These are phyloP conservation scores for Bungarus multicinctus DNA, from an alignment of 2,113 vertebrate genomes.

Conservation along the genomic window DNA sequence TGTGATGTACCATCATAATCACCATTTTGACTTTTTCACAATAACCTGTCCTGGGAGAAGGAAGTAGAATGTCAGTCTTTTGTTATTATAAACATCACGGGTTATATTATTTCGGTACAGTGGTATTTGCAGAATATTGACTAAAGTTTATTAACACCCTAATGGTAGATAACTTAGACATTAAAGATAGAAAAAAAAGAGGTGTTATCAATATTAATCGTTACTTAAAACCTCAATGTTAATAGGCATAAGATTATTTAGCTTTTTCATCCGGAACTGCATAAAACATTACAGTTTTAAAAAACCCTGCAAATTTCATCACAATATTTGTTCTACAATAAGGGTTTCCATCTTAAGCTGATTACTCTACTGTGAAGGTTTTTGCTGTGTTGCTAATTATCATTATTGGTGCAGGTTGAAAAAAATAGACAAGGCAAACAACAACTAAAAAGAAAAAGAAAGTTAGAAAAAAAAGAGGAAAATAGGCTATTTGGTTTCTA, in stretches of 20 bases:
- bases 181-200: neutral
- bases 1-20: neutral
- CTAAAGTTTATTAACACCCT: neutral
- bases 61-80: neutral
- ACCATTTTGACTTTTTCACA: neutral
- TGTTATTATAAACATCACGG: neutral
- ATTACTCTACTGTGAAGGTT: neutral
- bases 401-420: neutral
- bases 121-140: neutral
- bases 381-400: neutral
- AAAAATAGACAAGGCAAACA: neutral
- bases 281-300: neutral
- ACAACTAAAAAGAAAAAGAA: neutral
- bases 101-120: neutral
- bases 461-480: neutral
- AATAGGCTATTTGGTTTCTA: neutral
- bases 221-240: neutral
- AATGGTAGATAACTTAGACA: neutral
- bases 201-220: neutral
- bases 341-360: neutral
- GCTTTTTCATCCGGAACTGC: neutral
- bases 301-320: neutral
- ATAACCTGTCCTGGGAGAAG: neutral
- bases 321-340: neutral
- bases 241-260: neutral